Conservation (phyloP, 2,888 invertebrate genomes). For the Epistrophella euchroma region DNA sequence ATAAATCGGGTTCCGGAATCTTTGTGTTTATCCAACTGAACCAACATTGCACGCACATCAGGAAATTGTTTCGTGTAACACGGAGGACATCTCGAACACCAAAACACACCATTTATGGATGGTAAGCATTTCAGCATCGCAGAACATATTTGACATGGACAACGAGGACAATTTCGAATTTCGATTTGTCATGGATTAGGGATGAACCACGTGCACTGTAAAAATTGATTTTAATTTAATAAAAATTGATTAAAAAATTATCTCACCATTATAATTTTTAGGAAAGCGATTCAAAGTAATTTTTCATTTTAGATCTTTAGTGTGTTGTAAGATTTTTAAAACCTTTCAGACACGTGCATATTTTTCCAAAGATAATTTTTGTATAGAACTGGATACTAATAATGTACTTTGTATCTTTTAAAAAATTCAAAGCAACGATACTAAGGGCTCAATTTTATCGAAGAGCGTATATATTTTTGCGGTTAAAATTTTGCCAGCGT, state of each 20-base stretch:
- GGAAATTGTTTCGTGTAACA: conserved; percentile 66
- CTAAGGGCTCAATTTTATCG: no score
- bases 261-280: not conserved
- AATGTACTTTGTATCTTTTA: no score
- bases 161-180: conserved; percentile 44
- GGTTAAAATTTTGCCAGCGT: no score
- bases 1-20: conserved; percentile 54
- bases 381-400: no score
- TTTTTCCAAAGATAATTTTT: no score
- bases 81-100: conserved; percentile 34
- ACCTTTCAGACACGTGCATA: not conserved
- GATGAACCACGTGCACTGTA: conserved; percentile 53
- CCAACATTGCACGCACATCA: conserved; percentile 42
- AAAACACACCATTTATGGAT: conserved; percentile 60
- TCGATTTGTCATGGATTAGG: conserved; percentile 67
- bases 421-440: no score
- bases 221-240: conserved; percentile 54
- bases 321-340: not conserved
- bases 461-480: no score
- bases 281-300: not conserved
- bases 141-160: conserved; percentile 52
- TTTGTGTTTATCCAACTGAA: conserved; percentile 67
- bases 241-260: not conserved
- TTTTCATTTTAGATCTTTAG: not conserved
- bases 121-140: conserved; percentile 28